These are phyloP conservation scores for Omphaloscelis lunosa DNA, from an alignment of 2,888 invertebrate genomes.

Conservation along the genomic window DNA sequence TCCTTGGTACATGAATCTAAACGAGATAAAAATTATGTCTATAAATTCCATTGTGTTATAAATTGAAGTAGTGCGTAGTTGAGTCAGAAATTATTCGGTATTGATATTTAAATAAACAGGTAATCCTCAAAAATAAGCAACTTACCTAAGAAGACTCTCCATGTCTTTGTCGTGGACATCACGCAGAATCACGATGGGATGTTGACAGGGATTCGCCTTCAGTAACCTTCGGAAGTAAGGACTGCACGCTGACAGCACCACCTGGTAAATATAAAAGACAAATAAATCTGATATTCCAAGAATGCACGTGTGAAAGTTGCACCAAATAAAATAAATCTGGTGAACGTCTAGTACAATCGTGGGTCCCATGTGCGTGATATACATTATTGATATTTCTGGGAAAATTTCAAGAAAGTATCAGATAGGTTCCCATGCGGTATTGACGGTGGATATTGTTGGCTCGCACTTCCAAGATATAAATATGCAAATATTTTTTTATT, in stretches of 20 bases:
- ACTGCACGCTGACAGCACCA: constrained; percentile 97
- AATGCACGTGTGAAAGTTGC: constrained; percentile 40
- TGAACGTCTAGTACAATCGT: constrained; percentile 26
- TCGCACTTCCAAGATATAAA: constrained; percentile 39
- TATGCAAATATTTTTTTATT: constrained; percentile 58
- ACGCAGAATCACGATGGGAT: constrained; percentile 96
- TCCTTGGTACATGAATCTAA: constrained; percentile 97
- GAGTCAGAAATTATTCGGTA: background rate
- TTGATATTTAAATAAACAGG: background rate
- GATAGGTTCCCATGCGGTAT: constrained; percentile 37
- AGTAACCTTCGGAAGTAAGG: constrained; percentile 97
- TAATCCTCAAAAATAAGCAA: background rate
- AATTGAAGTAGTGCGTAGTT: background rate
- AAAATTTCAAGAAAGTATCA: constrained; percentile 42
- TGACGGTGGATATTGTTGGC: constrained; percentile 43
- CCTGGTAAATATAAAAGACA: constrained; percentile 71
- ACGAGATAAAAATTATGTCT: background rate
- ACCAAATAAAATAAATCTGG: constrained; percentile 32
- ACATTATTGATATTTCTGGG: constrained; percentile 50
- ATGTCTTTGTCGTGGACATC: constrained; percentile 96
- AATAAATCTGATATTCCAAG: constrained; percentile 19
- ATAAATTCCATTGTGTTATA: background rate
- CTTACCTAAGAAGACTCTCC: constrained; percentile 95
- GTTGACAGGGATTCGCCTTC: constrained; percentile 97
- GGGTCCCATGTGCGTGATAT: constrained; percentile 33